phyloP scores from a whole-genome alignment of 2,113 vertebrate genomes.

The Rhabdornis inornatus region DNA sequence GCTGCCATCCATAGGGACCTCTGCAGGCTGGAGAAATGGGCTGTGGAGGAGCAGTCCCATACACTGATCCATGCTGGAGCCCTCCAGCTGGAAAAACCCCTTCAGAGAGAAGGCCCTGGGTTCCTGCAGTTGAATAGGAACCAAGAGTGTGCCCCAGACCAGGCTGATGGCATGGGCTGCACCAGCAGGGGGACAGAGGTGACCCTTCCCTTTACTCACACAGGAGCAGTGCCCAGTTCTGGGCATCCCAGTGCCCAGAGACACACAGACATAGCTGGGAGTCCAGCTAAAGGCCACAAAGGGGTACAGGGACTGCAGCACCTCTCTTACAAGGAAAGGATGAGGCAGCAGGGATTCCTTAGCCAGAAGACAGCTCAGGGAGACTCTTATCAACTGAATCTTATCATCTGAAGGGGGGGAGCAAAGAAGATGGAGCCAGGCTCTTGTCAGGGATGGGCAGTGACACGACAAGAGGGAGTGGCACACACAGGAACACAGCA shows the following conservation, averaged over 20 bases:
- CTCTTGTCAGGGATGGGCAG: not conserved
- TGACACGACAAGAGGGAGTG: not conserved
- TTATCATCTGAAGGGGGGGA: not conserved
- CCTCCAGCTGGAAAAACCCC: not conserved
- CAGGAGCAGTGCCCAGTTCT: not conserved
- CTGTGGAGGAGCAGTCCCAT: not conserved
- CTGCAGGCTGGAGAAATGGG: not conserved
- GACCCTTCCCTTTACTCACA: not conserved
- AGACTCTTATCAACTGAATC: not conserved
- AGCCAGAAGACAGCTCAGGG: not conserved
- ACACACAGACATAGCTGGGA: not conserved
- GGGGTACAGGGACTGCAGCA: not conserved
- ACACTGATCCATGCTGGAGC: not conserved
- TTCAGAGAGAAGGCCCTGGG: not conserved
- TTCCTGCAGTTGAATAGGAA: too few relatives aligned
- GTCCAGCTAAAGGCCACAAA: not conserved
- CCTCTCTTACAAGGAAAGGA: not conserved
- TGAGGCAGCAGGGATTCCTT: not conserved
- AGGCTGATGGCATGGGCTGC: not conserved
- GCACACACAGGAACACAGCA: not conserved
- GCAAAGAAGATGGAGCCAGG: not conserved
- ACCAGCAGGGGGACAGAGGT: not conserved
- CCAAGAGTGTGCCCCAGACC: not conserved
- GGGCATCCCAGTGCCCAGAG: not conserved
- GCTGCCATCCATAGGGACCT: not conserved